Base-by-base conservation (phyloP, 92 coral and sea anemone species). In the Chrysogorgia sp. region DNA sequence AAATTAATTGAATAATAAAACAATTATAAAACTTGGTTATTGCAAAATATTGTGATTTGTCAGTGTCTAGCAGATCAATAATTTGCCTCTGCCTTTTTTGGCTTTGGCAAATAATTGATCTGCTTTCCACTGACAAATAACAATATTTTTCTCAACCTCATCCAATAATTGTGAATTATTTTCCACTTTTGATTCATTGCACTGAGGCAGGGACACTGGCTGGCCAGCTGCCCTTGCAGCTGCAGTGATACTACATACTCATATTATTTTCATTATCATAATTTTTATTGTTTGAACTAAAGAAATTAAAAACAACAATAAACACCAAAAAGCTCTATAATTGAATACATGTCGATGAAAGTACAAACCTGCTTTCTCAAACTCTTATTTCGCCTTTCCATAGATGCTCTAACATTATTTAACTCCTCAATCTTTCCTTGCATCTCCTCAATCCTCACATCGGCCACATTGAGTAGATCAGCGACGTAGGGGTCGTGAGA, bases 401-500 rank as follows among this genome's bases (percentile, higher is more conserved):
- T 79, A 62, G 97, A 92, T 58, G 89, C 91, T 67, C 83, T 91
- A n/a, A 89, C 97, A 65, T 87, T 92, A 57, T 87, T 87, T 41
- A 96, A 64, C 45, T 71, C 83, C 0, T 90, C 62, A 20, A 87
- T 25, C 69, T 96, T 92, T 19, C 53, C 79, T 59, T 96, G 97
- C 40, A 96, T 63, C 49, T 96, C 97, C 35, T 96, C 99, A 52
- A 96, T 96, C 71, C 96, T 88, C 28, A 82, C 87, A 69, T 96
- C 99, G 31, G 99, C 99, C 10, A 96, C 99, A 76, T 89, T 91
- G 33, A 96, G 86, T 49, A 96, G 84, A 74, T 96, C 99, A 30
- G 99, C 99, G 6, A 96, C 99, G 63, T 96, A 96, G 0, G 99
- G 99, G 82, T 96, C 97, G 34, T 89, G 91, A 4, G 68, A 37